A percentile compares a stretch with the other conserved stretches of the same genome.
These are phyloP conservation scores for Lagria hirta DNA, from an alignment of 2,888 invertebrate genomes.

Conservation along the genomic window DNA sequence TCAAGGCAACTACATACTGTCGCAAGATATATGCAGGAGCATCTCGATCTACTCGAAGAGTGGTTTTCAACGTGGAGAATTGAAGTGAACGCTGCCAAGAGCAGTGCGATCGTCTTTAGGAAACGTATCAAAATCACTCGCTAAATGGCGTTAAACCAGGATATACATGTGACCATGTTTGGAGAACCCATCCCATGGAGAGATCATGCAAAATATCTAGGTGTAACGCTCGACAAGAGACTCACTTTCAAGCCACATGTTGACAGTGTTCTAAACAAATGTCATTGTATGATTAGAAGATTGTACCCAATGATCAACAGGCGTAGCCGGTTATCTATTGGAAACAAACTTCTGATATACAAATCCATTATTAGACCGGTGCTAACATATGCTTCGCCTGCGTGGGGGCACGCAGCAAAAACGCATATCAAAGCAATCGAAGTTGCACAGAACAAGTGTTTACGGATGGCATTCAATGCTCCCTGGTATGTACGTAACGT, in stretches of 20 bases:
- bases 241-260: not conserved
- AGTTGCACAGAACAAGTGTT: slow-evolving; percentile 6
- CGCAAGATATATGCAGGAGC: not conserved
- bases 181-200: not conserved
- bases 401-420: slow-evolving; percentile 1
- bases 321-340: not conserved
- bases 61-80: not conserved
- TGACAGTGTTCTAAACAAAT: not conserved
- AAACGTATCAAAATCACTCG: not conserved
- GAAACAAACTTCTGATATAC: not conserved
- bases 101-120: not conserved
- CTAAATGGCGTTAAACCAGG: too few species aligned
- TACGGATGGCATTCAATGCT: slow-evolving; percentile 3
- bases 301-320: not conserved
- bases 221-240: not conserved
- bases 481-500: slow-evolving; percentile 12
- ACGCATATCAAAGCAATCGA: slow-evolving; percentile 7
- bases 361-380: not conserved
- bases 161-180: not conserved
- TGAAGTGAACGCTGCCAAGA: not conserved
- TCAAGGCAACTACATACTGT: not conserved
- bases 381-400: slow-evolving; percentile 6
- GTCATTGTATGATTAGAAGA: not conserved
- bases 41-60: not conserved
- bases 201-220: not conserved